A percentile compares a stretch with the other conserved stretches of the same genome.
These are phyloP conservation scores for Sphaerodactylus townsendi DNA, from an alignment of 2,113 vertebrate genomes.

Conservation along the genomic window DNA sequence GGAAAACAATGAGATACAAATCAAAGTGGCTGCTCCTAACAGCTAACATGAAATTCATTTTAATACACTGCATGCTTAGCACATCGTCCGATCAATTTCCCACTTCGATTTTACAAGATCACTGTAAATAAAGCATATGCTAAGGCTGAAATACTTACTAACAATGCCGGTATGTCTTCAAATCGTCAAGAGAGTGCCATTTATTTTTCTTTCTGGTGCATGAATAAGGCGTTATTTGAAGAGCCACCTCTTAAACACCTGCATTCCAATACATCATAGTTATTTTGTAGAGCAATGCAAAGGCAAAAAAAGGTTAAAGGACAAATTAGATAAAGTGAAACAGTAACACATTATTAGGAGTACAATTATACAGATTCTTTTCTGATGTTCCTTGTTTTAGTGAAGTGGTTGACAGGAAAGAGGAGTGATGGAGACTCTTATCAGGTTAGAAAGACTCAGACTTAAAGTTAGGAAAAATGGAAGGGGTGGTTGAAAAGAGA, in stretches of 20 bases:
- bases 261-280: neutral
- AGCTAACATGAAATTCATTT: constrained; percentile 59
- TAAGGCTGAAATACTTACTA: constrained; percentile 49
- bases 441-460: too few species aligned
- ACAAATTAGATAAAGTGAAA: neutral
- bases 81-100: constrained; percentile 58
- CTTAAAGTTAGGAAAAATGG: too few species aligned
- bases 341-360: neutral
- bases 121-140: constrained; percentile 37
- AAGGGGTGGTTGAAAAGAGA: too few species aligned
- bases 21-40: constrained; percentile 45
- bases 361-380: neutral
- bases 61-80: constrained; percentile 32
- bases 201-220: constrained; percentile 18
- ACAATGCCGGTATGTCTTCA: constrained; percentile 47
- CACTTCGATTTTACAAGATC: constrained; percentile 45
- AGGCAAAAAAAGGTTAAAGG: neutral
- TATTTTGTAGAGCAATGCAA: constrained; percentile 1
- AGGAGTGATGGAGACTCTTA: too few species aligned
- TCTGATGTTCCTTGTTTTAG: neutral
- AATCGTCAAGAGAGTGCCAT: neutral
- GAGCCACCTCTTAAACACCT: neutral
- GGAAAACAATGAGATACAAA: constrained; percentile 61
- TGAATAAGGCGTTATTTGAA: constrained; percentile 24
- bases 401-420: neutral